phyloP scores from a whole-genome alignment of 2,888 invertebrate genomes.

The Hirtodrosophila trivittata region DNA sequence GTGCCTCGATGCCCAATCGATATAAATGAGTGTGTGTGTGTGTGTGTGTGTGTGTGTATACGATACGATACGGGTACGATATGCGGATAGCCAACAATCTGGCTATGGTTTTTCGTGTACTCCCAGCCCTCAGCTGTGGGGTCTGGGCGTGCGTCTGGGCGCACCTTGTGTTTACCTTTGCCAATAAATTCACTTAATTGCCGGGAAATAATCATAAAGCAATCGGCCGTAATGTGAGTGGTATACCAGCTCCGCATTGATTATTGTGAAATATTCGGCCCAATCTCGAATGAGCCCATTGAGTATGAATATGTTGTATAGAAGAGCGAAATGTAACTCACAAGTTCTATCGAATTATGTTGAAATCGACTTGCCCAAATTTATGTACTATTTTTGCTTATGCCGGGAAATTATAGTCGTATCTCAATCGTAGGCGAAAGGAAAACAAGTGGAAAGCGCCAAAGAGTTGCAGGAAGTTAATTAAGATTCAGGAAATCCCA shows the following conservation, averaged over 20 bases:
- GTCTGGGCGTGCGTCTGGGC: too few species aligned
- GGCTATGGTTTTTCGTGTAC: conserved; percentile 10
- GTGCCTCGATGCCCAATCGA: conserved; percentile 64
- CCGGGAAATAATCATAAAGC: conserved; percentile 83
- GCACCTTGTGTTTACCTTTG: conserved; percentile 74
- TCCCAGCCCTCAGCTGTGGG: conserved; percentile 4
- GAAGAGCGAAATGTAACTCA: conserved; percentile 42
- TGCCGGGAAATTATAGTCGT: neutral
- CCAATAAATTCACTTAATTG: conserved; percentile 83
- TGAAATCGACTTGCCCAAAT: conserved; percentile 61
- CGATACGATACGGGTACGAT: conserved; percentile 7
- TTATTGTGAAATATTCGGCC: conserved; percentile 54
- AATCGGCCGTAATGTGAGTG: conserved; percentile 74
- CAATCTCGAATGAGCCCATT: conserved; percentile 27
- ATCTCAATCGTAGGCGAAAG: too few species aligned
- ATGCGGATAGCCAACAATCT: conserved; percentile 1
- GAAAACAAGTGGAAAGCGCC: too few species aligned
- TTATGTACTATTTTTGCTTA: conserved; percentile 19
- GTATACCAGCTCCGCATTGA: conserved; percentile 40
- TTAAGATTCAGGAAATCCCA: too few species aligned
- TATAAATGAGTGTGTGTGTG: conserved; percentile 39
- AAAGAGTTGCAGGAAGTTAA: too few species aligned
- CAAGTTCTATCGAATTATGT: conserved; percentile 55
- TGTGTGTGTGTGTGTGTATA: conserved; percentile 16
- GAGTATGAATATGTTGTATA: conserved; percentile 28